Conservation (phyloP, 2,113 vertebrate species). For the Thinocorus orbignyianus region DNA sequence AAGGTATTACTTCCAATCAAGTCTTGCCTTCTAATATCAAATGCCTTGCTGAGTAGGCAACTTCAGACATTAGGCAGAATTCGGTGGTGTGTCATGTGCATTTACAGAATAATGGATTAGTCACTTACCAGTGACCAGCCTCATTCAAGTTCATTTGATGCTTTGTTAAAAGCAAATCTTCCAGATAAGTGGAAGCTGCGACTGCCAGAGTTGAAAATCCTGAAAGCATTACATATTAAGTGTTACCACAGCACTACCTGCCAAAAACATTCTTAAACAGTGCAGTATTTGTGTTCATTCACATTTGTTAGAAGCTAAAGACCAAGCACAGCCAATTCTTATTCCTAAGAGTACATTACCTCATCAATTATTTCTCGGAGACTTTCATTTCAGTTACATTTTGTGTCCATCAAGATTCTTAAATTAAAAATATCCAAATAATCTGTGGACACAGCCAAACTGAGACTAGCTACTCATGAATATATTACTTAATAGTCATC, state of each 20-base stretch:
- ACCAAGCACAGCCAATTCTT: not conserved
- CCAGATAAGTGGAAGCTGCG: not conserved
- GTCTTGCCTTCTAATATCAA: not conserved
- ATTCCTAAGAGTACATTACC: not conserved
- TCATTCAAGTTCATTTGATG: not conserved
- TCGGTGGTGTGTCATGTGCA: not conserved
- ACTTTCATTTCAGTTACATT: constrained; percentile 29
- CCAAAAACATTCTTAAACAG: not conserved
- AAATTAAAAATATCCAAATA: constrained; percentile 49
- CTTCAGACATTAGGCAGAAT: not conserved
- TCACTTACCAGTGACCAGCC: not conserved
- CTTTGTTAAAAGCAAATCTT: not conserved
- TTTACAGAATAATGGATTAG: not conserved
- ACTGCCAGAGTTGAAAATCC: not conserved
- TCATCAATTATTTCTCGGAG: constrained; percentile 47
- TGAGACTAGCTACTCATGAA: constrained; percentile 34
- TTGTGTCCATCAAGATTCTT: constrained; percentile 32
- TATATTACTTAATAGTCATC: constrained; percentile 28
- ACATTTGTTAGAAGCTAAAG: not conserved
- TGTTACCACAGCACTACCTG: not conserved
- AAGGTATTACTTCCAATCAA: not conserved
- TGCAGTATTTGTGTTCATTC: not conserved
- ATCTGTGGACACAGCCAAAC: constrained; percentile 40
- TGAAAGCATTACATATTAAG: not conserved
- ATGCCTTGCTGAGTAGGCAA: not conserved